phyloP scores from a whole-genome alignment of 92 coral and sea anemone genomes.

The Siderastrea siderea region DNA sequence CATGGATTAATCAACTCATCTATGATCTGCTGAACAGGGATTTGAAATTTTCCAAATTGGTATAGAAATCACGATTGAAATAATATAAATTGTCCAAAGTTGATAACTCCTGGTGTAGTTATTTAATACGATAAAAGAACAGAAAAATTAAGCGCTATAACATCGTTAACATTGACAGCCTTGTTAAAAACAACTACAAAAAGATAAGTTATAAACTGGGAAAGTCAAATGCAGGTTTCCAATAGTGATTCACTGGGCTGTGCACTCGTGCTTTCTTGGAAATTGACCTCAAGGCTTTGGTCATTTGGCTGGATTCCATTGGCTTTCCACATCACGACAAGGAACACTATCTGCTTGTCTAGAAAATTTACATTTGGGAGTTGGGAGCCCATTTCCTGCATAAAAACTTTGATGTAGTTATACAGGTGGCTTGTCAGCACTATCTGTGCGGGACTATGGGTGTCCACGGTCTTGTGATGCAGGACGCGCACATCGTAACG shows the following conservation, averaged over 20 bases:
- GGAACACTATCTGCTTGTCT: conserved; percentile 21
- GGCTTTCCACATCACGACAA: conserved; percentile 63
- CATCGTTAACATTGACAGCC: no score
- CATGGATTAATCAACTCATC: no score
- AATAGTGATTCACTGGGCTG: conserved; percentile 13
- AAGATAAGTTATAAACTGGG: no score
- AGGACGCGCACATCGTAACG: conserved; percentile 46
- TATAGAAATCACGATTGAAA: no score
- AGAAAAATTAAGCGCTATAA: no score
- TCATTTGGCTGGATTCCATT: conserved; percentile 53
- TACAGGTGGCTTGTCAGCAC: conserved; percentile 53
- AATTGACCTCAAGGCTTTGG: conserved; percentile 49
- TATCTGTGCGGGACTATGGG: conserved; percentile 66
- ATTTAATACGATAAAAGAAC: no score
- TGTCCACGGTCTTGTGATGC: conserved; percentile 68
- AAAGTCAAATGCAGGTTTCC: no score
- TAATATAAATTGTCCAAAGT: no score
- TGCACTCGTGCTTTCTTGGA: conserved; percentile 46
- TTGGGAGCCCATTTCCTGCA: conserved; percentile 42
- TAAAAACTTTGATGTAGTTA: conserved; percentile 57
- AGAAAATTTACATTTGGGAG: conserved; percentile 18
- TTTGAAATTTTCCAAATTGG: no score
- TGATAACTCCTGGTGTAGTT: no score
- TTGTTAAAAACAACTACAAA: no score
- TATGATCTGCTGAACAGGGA: no score